Evolutionary conservation across 2,888 invertebrate genomes (phyloP), one percentile per base, ranked within the genome.

Genomic region (Thereva nobilitata): DNA sequence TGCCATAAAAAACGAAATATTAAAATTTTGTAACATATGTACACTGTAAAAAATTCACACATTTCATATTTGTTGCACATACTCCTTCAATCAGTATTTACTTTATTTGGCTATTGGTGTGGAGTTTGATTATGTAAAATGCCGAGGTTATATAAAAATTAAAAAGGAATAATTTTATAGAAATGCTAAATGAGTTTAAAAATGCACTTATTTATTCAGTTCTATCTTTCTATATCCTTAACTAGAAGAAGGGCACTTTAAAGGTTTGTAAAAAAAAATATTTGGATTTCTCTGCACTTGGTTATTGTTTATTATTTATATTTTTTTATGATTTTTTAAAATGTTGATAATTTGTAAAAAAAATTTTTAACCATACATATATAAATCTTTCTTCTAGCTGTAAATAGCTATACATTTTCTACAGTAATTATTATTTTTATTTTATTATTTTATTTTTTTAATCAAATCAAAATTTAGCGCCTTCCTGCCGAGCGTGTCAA

Each of bases 401-500:
- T 70, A 70, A 68, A 64, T 56, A 65, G 68, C 67, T 71, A 71
- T 47, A 6, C 47, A 47, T 10, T 9, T 8, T 10, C 7, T 8
- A 5, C 5, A 8, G 10, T 45, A 45, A 23, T 45, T 52, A 6
- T 35, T 52, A 37, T 4, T 37, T 52, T 38, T 52, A 38, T 6
- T 47, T 10, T 50, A 9, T 8, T 50, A 4, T 23, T 9, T 38
- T 61, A 38, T 4, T 34, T 12, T 9, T 55, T 34, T 38, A 41
- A 10, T 8, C 35, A 59, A 44, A n/a, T 66, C 52, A 45, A 40
- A 53, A 53, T 52, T 70, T 57, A 72, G 71, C 71, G 75, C 78
- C 79, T 79, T 80, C 80, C 79, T 80, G 79, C 79, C 79, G 78
- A 75, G 75, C 77, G 78, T 75, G 75, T 75, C 75, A 72, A 23